Percentiles rank a stretch among this genome's conserved stretches.
Conservation (phyloP, 2,888 invertebrate genomes). For the Pyrgus malvae region DNA sequence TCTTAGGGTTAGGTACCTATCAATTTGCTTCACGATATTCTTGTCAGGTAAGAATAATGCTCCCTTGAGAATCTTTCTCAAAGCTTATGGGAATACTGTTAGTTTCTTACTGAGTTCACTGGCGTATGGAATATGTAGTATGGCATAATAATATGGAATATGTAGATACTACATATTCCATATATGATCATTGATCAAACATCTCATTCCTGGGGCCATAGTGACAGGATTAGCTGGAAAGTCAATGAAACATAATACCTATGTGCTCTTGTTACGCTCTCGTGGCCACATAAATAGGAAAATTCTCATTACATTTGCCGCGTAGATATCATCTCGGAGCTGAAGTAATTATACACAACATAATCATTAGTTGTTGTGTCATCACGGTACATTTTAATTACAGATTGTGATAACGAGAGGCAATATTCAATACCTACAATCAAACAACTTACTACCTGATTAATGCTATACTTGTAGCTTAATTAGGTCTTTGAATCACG, state of each 20-base stretch:
- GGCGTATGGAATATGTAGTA: too few species aligned
- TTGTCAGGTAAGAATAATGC: conserved; percentile 49
- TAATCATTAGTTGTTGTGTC: conserved; percentile 56
- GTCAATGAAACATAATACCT: conserved; percentile 36
- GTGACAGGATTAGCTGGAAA: conserved; percentile 33
- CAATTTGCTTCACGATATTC: conserved; percentile 45
- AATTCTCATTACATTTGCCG: conserved; percentile 64
- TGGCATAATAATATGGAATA: conserved; percentile 11
- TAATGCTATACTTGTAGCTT: neutral
- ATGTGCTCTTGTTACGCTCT: conserved; percentile 49
- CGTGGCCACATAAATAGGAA: conserved; percentile 56
- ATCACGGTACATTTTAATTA: conserved; percentile 43
- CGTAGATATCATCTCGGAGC: conserved; percentile 50
- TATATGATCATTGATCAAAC: conserved; percentile 13
- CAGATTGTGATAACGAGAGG: conserved; percentile 5
- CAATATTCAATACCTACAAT: neutral
- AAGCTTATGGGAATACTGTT: conserved; percentile 50
- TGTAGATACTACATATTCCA: neutral
- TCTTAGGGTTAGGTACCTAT: conserved; percentile 48
- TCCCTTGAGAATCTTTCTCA: conserved; percentile 47
- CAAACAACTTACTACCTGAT: too few species aligned
- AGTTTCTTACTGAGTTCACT: conserved; percentile 48
- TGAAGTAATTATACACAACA: conserved; percentile 52
- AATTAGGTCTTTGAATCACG: too few species aligned
- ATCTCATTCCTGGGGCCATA: conserved; percentile 16